Conservation (phyloP, 2,888 invertebrate genomes). For the Eristalis pertinax region DNA sequence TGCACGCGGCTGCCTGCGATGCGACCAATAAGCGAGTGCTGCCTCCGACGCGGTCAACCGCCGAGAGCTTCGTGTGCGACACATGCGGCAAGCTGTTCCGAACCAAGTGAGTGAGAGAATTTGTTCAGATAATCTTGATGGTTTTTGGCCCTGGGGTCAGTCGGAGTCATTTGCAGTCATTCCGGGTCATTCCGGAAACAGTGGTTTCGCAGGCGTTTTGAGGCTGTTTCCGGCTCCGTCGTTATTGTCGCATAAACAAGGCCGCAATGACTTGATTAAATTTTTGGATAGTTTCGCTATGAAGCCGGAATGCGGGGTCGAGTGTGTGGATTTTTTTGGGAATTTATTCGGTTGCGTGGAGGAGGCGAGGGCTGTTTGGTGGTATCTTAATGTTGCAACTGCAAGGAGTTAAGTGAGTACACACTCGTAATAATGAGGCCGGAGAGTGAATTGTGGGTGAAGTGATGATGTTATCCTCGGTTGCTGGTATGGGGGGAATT, state of each 20-base stretch:
- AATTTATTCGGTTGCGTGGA: neutral
- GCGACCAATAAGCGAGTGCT: neutral
- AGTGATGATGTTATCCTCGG: neutral
- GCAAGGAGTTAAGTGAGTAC: no score
- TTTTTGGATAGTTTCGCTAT: constrained; percentile 15
- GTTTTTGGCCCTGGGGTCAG: neutral
- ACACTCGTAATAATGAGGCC: no score
- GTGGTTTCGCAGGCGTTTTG: constrained; percentile 9
- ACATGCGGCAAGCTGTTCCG: constrained; percentile 82
- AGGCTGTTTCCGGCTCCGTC: neutral
- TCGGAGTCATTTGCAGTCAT: constrained; percentile 14
- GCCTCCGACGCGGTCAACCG: constrained; percentile 4
- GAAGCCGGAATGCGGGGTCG: neutral
- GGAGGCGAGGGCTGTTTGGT: neutral
- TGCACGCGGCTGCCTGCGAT: constrained; percentile 80
- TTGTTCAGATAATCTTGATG: neutral
- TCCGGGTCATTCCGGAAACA: neutral
- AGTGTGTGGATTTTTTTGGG: neutral
- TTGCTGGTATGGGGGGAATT: no score
- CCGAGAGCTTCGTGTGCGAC: constrained; percentile 77
- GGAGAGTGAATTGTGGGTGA: neutral
- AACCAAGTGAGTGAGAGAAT: constrained; percentile 81
- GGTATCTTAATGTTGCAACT: neutral
- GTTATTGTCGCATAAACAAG: constrained; percentile 33
- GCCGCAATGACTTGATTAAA: constrained; percentile 43